Evolutionary conservation across 2,113 vertebrate species (phyloP).

Genomic region (Brachionichthys hirsutus): DNA sequence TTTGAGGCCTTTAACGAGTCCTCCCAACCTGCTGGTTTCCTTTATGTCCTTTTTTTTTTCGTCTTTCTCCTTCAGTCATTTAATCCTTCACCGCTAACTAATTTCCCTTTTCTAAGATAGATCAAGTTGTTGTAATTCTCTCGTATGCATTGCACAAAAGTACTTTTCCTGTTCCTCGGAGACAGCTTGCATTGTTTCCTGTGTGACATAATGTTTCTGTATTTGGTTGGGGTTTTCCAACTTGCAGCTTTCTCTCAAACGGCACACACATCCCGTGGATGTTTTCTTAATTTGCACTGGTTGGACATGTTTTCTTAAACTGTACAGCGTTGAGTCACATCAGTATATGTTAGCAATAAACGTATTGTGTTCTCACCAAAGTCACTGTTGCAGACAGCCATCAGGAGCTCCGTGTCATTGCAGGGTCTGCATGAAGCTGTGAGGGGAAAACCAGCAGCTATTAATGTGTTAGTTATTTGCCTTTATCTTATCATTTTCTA

Average conservation of each 20-base stretch:
- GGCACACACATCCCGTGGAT: too few species aligned
- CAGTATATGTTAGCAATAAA: not conserved
- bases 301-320: too few species aligned
- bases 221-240: too few species aligned
- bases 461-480: not conserved
- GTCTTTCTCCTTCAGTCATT: conserved; percentile 43
- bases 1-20: conserved; percentile 1
- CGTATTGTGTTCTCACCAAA: conserved; percentile 74
- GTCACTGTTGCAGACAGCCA: conserved; percentile 85
- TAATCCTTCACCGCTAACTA: not conserved
- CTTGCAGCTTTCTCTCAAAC: too few species aligned
- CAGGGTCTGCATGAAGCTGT: conserved; percentile 80
- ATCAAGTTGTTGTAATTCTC: too few species aligned
- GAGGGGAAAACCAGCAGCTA: conserved; percentile 18
- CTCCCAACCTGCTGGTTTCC: conserved; percentile 31
- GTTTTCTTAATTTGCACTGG: too few species aligned
- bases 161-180: too few species aligned
- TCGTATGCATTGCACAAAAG: too few species aligned
- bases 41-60: not conserved
- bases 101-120: too few species aligned
- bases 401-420: conserved; percentile 78
- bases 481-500: not conserved
- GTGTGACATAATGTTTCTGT: too few species aligned
- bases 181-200: too few species aligned
- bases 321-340: too few species aligned